Conservation (phyloP, 2,888 invertebrate species). For the Heteromurus nitidus region DNA sequence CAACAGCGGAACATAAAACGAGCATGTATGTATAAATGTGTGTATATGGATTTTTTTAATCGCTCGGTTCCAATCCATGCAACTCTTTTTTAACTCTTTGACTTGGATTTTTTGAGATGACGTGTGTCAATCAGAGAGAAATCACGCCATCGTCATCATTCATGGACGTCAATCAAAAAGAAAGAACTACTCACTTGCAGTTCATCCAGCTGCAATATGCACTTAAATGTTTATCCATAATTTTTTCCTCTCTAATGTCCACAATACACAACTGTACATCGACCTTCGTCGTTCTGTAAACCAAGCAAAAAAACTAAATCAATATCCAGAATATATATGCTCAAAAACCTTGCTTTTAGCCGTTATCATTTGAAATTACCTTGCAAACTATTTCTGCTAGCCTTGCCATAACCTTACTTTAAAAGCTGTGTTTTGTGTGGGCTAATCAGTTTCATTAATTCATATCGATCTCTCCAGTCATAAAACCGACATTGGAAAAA, state of each 20-base stretch:
- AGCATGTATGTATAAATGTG: neutral
- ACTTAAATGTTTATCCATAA: neutral
- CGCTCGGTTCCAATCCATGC: neutral
- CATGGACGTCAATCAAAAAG: constrained; percentile 1
- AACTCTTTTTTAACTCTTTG: neutral
- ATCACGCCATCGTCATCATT: constrained; percentile 11
- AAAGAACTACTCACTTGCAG: neutral
- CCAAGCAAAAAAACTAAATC: neutral
- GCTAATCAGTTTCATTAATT: no score
- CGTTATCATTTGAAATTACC: neutral
- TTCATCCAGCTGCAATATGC: neutral
- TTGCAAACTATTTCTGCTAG: neutral
- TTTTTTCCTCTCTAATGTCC: neutral
- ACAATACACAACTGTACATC: neutral
- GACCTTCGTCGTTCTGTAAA: no score
- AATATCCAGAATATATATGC: neutral
- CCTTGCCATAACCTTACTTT: neutral
- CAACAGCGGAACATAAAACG: constrained; percentile 1
- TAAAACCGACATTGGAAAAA: no score
- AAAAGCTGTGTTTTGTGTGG: no score
- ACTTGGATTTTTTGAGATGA: neutral
- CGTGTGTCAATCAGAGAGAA: constrained; percentile 3
- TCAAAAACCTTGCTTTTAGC: neutral
- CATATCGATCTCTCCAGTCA: no score
- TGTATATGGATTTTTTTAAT: no score